Conservation (phyloP, 2,888 invertebrate species). For the Volucella bombylans region DNA sequence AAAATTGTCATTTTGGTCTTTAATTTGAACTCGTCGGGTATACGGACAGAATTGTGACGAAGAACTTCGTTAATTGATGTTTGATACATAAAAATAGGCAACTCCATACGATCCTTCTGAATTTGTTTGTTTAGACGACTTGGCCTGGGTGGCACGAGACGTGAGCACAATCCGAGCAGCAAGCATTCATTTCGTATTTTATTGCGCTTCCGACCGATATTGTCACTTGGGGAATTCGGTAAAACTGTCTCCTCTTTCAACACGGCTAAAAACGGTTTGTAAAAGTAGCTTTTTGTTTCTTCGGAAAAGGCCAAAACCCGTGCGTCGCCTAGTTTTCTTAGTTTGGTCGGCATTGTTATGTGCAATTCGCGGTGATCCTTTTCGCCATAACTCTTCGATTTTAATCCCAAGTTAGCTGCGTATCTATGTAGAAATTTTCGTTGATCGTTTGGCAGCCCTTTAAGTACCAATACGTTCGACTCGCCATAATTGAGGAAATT, state of each 20-base stretch:
- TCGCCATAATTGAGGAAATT: conserved; percentile 77
- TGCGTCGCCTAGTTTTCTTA: conserved; percentile 55
- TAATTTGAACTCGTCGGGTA: no score
- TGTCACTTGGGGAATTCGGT: not conserved
- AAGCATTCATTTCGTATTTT: conserved; percentile 74
- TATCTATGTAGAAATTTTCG: conserved; percentile 78
- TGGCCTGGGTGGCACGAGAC: conserved; percentile 77
- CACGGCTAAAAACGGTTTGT: conserved; percentile 59
- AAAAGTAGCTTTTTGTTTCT: conserved; percentile 60
- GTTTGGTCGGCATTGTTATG: conserved; percentile 74
- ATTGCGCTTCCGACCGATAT: conserved; percentile 26
- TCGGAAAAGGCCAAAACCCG: conserved; percentile 69
- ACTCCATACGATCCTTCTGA: conserved; percentile 74
- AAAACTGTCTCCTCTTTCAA: conserved; percentile 50
- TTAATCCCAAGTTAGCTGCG: conserved; percentile 76
- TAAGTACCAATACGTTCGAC: conserved; percentile 66
- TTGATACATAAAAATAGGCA: conserved; percentile 78
- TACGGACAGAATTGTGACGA: conserved; percentile 76
- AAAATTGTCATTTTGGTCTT: no score
- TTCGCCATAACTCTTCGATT: conserved; percentile 76
- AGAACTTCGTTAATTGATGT: conserved; percentile 75
- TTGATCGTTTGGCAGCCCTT: conserved; percentile 74
- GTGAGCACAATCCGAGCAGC: conserved; percentile 73
- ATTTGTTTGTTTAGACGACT: conserved; percentile 61
- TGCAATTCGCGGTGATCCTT: conserved; percentile 76